Evolutionary conservation across 2,797 vertebrate genomes (phyloP).

Genomic region (Neosilurus hyrtlii): DNA sequence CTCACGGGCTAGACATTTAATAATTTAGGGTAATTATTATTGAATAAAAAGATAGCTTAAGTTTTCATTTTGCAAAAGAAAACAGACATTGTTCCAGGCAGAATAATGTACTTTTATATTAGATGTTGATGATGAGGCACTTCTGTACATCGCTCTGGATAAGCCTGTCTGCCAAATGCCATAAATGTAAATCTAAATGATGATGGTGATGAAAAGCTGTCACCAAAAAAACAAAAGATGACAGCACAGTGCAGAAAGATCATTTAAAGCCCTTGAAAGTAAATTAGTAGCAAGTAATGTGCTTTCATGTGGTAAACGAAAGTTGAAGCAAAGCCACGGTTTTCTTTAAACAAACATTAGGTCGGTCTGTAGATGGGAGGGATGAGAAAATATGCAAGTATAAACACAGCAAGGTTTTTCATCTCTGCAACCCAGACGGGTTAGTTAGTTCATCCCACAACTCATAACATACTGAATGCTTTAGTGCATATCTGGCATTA

Average conservation of each 20-base stretch:
- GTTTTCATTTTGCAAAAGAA: neutral
- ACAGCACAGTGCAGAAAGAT: slow-evolving; percentile 68
- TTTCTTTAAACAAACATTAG: slow-evolving; percentile 72
- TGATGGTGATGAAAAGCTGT: slow-evolving; percentile 67
- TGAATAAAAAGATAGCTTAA: neutral
- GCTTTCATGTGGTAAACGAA: slow-evolving; percentile 81
- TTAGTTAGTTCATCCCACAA: neutral
- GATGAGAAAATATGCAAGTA: slow-evolving; percentile 66
- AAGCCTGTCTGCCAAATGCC: neutral
- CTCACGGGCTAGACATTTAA: too few relatives aligned
- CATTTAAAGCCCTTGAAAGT: slow-evolving; percentile 71
- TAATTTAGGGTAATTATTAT: neutral
- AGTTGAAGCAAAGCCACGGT: slow-evolving; percentile 70
- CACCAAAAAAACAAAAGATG: slow-evolving; percentile 63
- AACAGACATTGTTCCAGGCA: neutral
- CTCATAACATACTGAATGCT: slow-evolving; percentile 44
- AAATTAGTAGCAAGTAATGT: slow-evolving; percentile 76
- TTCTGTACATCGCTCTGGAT: neutral
- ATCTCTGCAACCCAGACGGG: neutral
- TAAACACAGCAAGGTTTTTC: slow-evolving; percentile 4
- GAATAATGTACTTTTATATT: slow-evolving; percentile 59
- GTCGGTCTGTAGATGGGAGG: slow-evolving; percentile 55
- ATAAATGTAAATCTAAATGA: neutral
- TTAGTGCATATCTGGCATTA: neutral
- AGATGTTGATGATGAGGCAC: slow-evolving; percentile 53